phyloP scores from a whole-genome alignment of 1,140 invertebrate genomes.

The Brachionus rotundiformis region DNA sequence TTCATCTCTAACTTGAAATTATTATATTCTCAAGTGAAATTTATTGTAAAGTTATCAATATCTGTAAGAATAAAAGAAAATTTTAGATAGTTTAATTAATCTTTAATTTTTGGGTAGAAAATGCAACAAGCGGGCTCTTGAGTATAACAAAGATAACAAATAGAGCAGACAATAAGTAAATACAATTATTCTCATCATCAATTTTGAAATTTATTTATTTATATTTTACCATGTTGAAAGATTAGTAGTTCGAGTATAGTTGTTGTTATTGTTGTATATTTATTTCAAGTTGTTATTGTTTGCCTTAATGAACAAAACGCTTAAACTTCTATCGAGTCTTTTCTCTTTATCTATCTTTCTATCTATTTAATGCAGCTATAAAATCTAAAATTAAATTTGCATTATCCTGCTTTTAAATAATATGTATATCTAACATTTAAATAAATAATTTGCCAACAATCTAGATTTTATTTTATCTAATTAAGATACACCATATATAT shows the following conservation, averaged over 20 bases:
- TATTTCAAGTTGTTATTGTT: slow-evolving; percentile 42
- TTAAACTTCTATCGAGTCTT: not conserved
- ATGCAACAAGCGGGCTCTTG: not conserved
- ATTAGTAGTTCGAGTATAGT: slow-evolving; percentile 36
- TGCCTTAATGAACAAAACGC: slow-evolving; percentile 18
- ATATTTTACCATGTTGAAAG: slow-evolving; percentile 25
- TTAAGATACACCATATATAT: not conserved
- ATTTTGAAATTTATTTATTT: slow-evolving; percentile 3
- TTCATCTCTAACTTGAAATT: slow-evolving; percentile 35
- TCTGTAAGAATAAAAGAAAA: not conserved
- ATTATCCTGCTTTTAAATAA: slow-evolving; percentile 14
- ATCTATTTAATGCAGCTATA: not conserved
- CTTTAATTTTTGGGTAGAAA: slow-evolving; percentile 8
- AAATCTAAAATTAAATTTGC: slow-evolving; percentile 16
- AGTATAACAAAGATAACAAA: slow-evolving; percentile 32
- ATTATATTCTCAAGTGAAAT: slow-evolving; percentile 36
- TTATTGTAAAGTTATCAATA: slow-evolving; percentile 16
- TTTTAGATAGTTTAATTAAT: slow-evolving; percentile 37
- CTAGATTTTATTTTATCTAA: not conserved
- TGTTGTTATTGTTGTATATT: not conserved
- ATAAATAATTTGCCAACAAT: not conserved
- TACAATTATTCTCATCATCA: slow-evolving; percentile 46
- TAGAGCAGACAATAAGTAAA: slow-evolving; percentile 47
- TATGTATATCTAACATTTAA: slow-evolving; percentile 4
- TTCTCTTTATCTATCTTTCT: not conserved